phyloP scores from a whole-genome alignment of 2,113 vertebrate genomes.

The Sander vitreus region DNA sequence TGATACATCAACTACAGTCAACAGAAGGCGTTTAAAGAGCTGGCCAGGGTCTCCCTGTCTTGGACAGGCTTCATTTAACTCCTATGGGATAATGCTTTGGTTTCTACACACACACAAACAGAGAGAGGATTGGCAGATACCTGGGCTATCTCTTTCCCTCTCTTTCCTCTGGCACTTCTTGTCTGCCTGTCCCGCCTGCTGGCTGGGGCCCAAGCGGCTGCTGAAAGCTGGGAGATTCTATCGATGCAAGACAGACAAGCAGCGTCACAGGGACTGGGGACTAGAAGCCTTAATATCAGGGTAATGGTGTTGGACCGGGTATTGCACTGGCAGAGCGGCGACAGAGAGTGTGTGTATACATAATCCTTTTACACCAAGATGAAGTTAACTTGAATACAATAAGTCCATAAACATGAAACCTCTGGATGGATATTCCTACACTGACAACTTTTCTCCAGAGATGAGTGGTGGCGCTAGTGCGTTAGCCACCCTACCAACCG shows the following conservation, averaged over 20 bases:
- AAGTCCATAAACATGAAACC: constrained; percentile 21
- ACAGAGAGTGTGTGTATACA: background rate
- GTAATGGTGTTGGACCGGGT: constrained; percentile 18
- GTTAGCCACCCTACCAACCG: constrained; percentile 47
- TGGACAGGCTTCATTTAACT: constrained; percentile 86
- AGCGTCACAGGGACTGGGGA: constrained; percentile 57
- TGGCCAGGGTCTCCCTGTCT: constrained; percentile 74
- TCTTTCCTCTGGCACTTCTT: constrained; percentile 79
- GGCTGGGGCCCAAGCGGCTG: constrained; percentile 60
- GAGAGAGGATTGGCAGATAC: constrained; percentile 63
- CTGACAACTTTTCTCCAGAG: constrained; percentile 46
- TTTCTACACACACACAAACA: constrained; percentile 50
- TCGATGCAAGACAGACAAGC: constrained; percentile 60
- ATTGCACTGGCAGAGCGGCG: background rate
- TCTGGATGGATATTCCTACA: constrained; percentile 25
- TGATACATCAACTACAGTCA: constrained; percentile 70
- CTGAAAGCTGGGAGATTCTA: constrained; percentile 73
- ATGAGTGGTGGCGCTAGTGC: constrained; percentile 78
- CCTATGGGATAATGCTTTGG: constrained; percentile 82
- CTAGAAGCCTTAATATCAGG: constrained; percentile 29
- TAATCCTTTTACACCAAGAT: background rate
- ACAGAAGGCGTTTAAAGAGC: constrained; percentile 78
- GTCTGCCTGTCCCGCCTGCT: constrained; percentile 73
- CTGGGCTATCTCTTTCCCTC: constrained; percentile 80
- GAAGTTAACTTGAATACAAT: background rate